Base-by-base conservation (phyloP, 2,113 vertebrate genomes). In the Heterotilapia buettikoferi region DNA sequence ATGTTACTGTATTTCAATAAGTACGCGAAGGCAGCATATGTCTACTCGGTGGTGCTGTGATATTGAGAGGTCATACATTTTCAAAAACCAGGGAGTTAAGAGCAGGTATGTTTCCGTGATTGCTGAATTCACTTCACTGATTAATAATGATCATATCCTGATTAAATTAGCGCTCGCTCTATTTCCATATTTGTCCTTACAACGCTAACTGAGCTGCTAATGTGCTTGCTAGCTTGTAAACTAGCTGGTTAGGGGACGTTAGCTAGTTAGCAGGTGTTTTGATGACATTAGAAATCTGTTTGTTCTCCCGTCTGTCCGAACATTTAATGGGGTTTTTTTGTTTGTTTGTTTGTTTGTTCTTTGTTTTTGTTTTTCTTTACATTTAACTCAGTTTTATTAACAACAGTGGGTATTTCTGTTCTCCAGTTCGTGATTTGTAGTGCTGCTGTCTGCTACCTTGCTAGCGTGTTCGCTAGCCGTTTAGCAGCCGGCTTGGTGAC, bases 11-110 rank as follows among this genome's bases (percentile, higher is more conserved):
- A 43, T 3, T 52, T 52, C 3, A 1, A 5, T 5, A 2, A 8
- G 71, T 26, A 24, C 52, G 0, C 2, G 73, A 91, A 94, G 12
- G 82, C 83, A 85, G n/a, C 92, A 31, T 7, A 73, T 13, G 16
- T 89, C 80, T 45, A 84, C 61, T 82, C 82, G 85, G 86, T 21
- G 85, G 57, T 43, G 84, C 86, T 79, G 90, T 90, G 92, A 92
- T 94, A 95, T 92, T 94, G 90, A 95, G 95, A 95, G 95, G 94
- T 96, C 95, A 94, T 80, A 92, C 90, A 83, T 90, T 92, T 82
- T 14, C 21, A 8, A 71, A 66, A 40, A 88, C 33, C 19, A n/a
- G 45, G 9, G 40, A 38, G 52, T 83, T 33, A 26, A 59, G 10
- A 66, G 3, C 80, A 90, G 92, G 94, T 96, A 89, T 2, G 90